Conservation (phyloP, 37 sponge, comb jelly and placozoan species). For the Petrosia ficiformis region DNA sequence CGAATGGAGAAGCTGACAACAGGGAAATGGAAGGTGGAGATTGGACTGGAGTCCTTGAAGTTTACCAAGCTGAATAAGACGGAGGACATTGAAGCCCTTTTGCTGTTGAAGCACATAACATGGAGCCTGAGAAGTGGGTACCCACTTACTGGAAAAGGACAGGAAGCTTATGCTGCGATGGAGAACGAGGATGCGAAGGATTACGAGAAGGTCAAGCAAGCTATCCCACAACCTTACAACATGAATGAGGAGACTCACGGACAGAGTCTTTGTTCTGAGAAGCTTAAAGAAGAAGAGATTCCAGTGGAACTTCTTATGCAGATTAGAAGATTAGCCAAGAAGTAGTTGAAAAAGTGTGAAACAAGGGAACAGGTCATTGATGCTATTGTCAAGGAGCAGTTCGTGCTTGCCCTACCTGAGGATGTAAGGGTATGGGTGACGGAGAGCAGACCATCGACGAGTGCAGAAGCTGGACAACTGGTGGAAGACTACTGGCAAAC, state of each 20-base stretch:
- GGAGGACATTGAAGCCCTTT: too few relatives aligned
- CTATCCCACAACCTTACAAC: constrained; percentile 9
- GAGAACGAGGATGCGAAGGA: too few relatives aligned
- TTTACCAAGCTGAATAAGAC: too few relatives aligned
- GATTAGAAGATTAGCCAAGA: constrained; percentile 1
- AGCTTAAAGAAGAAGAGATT: not conserved
- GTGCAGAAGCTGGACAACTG: constrained; percentile 20
- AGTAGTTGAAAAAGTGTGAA: constrained; percentile 31
- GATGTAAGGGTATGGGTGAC: constrained; percentile 26
- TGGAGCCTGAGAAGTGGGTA: too few relatives aligned
- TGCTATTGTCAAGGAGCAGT: constrained; percentile 34
- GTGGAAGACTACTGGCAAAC: constrained; percentile 35
- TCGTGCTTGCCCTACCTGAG: constrained; percentile 20
- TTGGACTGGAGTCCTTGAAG: too few relatives aligned
- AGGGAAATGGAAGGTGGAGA: too few relatives aligned
- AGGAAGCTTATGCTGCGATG: too few relatives aligned
- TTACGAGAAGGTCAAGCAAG: too few relatives aligned
- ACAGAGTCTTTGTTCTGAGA: not conserved
- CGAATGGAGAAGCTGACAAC: too few relatives aligned
- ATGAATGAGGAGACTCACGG: constrained; percentile 24
- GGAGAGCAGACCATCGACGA: constrained; percentile 27
- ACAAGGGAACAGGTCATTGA: too few relatives aligned
- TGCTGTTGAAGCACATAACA: too few relatives aligned
- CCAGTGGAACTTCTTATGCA: constrained; percentile 17
- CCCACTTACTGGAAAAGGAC: too few relatives aligned